Evolutionary conservation across 2,888 invertebrate genomes (phyloP).

Genomic region (Chaetoderma sp.): DNA sequence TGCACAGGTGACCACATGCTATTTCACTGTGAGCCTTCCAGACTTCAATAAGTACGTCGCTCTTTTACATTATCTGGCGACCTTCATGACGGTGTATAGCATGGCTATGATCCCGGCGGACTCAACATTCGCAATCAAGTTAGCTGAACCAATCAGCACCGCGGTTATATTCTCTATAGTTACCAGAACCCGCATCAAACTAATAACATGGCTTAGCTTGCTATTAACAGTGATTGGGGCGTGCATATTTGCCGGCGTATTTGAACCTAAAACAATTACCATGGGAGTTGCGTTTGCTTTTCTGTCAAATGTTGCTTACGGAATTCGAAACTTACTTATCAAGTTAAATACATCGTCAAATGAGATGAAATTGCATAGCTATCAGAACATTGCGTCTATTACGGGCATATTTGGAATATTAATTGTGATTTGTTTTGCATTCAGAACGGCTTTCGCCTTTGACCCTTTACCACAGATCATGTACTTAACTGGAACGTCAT

Average conservation of each 20-base stretch:
- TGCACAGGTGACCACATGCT: not conserved
- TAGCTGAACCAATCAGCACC: constrained; percentile 41
- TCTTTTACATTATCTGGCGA: constrained; percentile 33
- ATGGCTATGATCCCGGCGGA: constrained; percentile 38
- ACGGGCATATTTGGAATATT: too few relatives aligned
- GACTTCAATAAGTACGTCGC: not conserved
- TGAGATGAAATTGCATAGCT: not conserved
- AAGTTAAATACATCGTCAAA: constrained; percentile 22
- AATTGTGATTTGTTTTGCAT: not conserved
- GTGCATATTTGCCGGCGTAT: constrained; percentile 30
- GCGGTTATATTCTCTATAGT: constrained; percentile 33
- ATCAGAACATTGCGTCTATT: not conserved
- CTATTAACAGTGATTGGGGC: constrained; percentile 39
- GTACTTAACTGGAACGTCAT: constrained; percentile 16
- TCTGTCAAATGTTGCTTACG: constrained; percentile 39
- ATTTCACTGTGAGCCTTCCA: not conserved
- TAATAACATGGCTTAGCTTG: constrained; percentile 22
- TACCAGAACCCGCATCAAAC: constrained; percentile 16
- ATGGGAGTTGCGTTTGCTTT: constrained; percentile 36
- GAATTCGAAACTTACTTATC: constrained; percentile 37
- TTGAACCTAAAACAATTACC: constrained; percentile 18
- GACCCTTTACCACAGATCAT: too few relatives aligned
- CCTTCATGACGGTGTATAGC: constrained; percentile 40
- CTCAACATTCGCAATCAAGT: constrained; percentile 43
- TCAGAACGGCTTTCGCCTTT: not conserved